Conservation (phyloP, 2,797 vertebrate genomes). For the Eulemur albifrons region DNA sequence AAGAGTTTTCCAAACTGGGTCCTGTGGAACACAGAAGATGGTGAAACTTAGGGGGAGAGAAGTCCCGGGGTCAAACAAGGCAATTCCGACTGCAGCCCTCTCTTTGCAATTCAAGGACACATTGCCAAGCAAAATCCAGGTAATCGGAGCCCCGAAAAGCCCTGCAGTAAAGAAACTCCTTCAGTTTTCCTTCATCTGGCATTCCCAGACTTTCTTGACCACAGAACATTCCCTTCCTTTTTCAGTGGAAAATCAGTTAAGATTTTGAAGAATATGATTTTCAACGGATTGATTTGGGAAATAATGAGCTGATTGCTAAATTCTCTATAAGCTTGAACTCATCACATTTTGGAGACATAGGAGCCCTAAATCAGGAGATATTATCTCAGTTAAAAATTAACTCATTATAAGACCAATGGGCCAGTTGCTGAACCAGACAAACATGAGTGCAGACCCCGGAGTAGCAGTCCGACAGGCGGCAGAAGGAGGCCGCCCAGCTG, state of each 20-base stretch:
- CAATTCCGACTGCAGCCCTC: neutral
- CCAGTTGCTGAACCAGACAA: neutral
- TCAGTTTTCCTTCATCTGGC: fast-evolving
- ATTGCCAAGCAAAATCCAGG: neutral
- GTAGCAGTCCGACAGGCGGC: too few species aligned
- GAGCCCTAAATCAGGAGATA: neutral
- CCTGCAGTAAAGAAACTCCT: neutral
- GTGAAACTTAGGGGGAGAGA: neutral
- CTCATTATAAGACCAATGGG: neutral
- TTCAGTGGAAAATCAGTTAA: neutral
- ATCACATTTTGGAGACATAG: neutral
- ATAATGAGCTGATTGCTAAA: neutral
- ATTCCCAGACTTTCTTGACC: neutral
- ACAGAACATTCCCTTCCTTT: neutral
- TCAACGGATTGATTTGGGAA: neutral
- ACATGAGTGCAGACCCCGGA: neutral
- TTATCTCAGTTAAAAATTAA: neutral
- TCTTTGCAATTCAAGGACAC: neutral
- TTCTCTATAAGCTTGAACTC: neutral
- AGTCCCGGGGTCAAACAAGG: neutral
- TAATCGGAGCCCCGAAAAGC: neutral
- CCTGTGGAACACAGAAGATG: neutral
- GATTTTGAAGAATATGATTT: neutral
- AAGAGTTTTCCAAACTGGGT: neutral
- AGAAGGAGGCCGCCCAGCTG: neutral